These are phyloP conservation scores for Coilia nasus DNA, from an alignment of 2,797 vertebrate genomes.

Conservation along the genomic window DNA sequence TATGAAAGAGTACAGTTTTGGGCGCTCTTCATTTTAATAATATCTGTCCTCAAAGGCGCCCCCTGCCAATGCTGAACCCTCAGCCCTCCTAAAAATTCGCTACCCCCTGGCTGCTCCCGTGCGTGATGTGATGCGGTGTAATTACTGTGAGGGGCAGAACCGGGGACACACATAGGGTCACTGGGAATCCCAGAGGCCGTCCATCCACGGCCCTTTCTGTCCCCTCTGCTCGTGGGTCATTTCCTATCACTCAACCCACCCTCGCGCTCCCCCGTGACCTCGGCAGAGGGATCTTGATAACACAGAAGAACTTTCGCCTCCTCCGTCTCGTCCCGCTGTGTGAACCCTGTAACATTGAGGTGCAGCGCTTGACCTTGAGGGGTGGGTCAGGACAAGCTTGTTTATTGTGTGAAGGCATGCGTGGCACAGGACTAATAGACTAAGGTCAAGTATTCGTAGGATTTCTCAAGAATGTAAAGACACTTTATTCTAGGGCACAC, in stretches of 20 bases:
- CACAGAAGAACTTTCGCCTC: background rate
- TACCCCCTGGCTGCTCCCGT: too few relatives aligned
- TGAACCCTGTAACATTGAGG: background rate
- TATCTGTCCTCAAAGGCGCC: too few relatives aligned
- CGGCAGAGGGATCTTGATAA: background rate
- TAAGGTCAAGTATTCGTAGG: background rate
- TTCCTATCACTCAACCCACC: background rate
- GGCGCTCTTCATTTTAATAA: too few relatives aligned
- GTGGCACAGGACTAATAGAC: slow-evolving; percentile 8
- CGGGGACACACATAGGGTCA: background rate
- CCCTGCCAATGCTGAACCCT: too few relatives aligned
- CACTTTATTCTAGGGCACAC: background rate
- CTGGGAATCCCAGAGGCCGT: background rate
- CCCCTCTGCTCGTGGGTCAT: background rate
- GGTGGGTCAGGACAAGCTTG: background rate
- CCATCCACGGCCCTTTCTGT: background rate
- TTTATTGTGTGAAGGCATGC: background rate
- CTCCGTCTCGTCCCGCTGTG: background rate
- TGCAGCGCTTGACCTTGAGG: slow-evolving; percentile 1
- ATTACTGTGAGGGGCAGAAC: background rate
- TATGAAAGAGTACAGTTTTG: too few relatives aligned
- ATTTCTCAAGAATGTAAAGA: background rate
- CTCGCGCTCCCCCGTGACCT: background rate
- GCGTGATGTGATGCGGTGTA: too few relatives aligned
- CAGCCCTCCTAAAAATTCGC: too few relatives aligned